phyloP scores from a whole-genome alignment of 2,888 invertebrate species.

The Lacanobia oleracea region DNA sequence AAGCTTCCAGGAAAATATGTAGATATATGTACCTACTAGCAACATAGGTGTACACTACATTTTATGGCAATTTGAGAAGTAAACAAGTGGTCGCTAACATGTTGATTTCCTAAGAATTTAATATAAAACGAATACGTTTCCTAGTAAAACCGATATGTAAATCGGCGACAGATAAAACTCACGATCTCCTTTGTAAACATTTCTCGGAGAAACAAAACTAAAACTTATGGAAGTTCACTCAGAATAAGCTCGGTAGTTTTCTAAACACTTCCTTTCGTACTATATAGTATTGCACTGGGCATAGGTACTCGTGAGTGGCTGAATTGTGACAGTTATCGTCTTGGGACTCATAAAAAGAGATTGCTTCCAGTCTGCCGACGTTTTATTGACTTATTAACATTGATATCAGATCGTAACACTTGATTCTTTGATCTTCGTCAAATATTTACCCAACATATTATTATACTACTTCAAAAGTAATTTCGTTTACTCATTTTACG shows the following conservation, averaged over 20 bases:
- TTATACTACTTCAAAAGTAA: conserved; percentile 63
- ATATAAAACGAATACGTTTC: not conserved
- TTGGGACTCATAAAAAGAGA: conserved; percentile 89
- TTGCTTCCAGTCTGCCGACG: conserved; percentile 88
- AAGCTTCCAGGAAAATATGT: conserved; percentile 26
- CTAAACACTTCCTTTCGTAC: conserved; percentile 61
- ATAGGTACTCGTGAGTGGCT: conserved; percentile 82
- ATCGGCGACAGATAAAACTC: conserved; percentile 32
- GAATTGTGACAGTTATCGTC: conserved; percentile 86
- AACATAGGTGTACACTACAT: not conserved
- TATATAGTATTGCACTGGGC: conserved; percentile 74
- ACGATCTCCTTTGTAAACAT: conserved; percentile 32
- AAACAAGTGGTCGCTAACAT: not conserved
- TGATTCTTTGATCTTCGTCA: conserved; percentile 88
- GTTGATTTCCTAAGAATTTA: not conserved
- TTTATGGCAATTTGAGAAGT: not conserved
- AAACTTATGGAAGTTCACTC: conserved; percentile 58
- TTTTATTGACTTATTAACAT: conserved; percentile 91
- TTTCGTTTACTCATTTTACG: conserved; percentile 45
- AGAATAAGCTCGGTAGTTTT: conserved; percentile 57
- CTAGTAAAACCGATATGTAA: conserved; percentile 12
- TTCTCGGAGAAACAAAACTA: conserved; percentile 37
- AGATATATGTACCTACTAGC: not conserved
- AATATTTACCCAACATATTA: conserved; percentile 84
- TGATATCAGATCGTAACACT: conserved; percentile 90